A percentile compares a stretch with the other conserved stretches of the same genome.
Evolutionary conservation across 2,113 vertebrate species (phyloP).

Genomic region (Brachypteracias leptosomus): DNA sequence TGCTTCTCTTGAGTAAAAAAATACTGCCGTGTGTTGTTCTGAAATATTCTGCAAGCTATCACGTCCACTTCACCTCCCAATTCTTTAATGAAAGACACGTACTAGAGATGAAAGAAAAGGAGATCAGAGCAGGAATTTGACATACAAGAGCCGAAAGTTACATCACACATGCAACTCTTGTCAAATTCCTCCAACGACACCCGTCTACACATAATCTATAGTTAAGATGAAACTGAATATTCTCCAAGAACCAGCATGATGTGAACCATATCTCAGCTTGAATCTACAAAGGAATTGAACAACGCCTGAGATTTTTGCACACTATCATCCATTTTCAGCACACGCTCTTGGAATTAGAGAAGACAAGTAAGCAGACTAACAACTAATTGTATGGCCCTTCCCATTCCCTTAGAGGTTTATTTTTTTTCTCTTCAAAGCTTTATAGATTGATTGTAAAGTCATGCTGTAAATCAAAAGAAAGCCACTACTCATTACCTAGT

Average conservation of each 20-base stretch:
- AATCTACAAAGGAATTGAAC: background rate
- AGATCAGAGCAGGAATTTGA: constrained; percentile 50
- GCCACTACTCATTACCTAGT: constrained; percentile 81
- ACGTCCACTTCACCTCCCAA: background rate
- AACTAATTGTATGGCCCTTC: constrained; percentile 49
- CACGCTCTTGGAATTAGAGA: background rate
- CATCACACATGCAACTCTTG: background rate
- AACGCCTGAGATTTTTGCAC: background rate
- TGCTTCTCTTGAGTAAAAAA: background rate
- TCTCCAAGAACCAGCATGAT: background rate
- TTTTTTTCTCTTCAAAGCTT: constrained; percentile 71
- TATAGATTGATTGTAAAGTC: constrained; percentile 70
- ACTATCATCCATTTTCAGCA: background rate
- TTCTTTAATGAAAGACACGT: background rate
- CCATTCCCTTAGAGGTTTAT: constrained; percentile 47
- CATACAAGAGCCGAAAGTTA: constrained; percentile 17
- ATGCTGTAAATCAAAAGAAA: constrained; percentile 80
- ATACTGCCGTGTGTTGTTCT: background rate
- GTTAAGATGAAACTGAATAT: constrained; percentile 47
- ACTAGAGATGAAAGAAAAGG: constrained; percentile 25
- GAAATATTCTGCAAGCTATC: background rate
- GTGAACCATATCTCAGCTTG: background rate
- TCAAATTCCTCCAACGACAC: constrained; percentile 5
- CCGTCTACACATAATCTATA: background rate
- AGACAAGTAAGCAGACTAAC: background rate